Evolutionary conservation across 37 sponge, comb jelly and placozoan species (phyloP).

Genomic region (Eunapius fragilis): DNA sequence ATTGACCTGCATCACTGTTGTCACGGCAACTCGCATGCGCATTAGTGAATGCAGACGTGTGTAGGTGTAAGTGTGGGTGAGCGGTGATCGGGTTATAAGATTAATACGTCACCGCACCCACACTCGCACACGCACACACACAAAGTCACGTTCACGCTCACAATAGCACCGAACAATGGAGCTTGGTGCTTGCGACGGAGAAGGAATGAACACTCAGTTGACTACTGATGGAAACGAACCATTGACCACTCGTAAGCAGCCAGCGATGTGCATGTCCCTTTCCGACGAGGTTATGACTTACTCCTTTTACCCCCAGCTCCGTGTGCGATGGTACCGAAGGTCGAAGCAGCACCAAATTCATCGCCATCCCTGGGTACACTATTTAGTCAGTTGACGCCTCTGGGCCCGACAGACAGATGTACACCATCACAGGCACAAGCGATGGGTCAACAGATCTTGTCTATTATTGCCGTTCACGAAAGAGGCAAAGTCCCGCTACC

Average conservation of each 20-base stretch:
- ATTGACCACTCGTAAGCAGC: background rate
- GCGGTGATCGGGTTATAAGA: background rate
- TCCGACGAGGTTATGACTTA: background rate
- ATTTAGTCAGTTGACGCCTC: conserved; percentile 45
- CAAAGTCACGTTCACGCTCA: conserved; percentile 23
- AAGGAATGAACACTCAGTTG: background rate
- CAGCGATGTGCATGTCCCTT: background rate
- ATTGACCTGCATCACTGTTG: conserved; percentile 3
- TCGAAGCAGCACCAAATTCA: background rate
- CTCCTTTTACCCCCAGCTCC: background rate
- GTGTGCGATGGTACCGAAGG: conserved; percentile 6
- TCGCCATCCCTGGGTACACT: conserved; percentile 2
- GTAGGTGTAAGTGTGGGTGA: conserved; percentile 11
- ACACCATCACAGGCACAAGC: conserved; percentile 70
- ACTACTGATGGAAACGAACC: background rate
- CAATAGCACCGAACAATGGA: conserved; percentile 1
- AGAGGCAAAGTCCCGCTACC: conserved; percentile 48
- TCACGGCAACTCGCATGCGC: conserved; percentile 23
- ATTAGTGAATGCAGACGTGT: conserved; percentile 10
- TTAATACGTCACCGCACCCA: background rate
- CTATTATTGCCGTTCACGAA: conserved; percentile 56
- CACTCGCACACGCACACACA: background rate
- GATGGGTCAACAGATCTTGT: conserved; percentile 72
- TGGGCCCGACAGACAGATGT: conserved; percentile 73
- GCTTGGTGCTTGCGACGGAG: background rate